Percentiles rank a stretch among this genome's conserved stretches.
phyloP scores from a whole-genome alignment of 2,797 vertebrate genomes.

The Lacerta viridis region DNA sequence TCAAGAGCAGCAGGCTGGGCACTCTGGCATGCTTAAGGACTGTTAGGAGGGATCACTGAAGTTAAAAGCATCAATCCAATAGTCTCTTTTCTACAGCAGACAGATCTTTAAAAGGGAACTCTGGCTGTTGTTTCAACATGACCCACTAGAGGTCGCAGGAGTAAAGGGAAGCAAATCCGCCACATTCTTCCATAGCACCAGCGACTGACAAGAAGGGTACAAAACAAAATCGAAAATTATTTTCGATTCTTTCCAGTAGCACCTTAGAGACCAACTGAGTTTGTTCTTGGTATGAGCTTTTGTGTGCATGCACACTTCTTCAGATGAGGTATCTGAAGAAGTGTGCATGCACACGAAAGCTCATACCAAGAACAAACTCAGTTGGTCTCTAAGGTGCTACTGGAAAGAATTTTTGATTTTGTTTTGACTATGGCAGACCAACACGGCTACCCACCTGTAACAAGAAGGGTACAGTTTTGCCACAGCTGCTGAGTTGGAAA shows the following conservation, averaged over 20 bases:
- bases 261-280: too few species aligned
- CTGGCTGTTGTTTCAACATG: not conserved
- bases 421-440: too few species aligned
- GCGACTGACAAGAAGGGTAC: not conserved
- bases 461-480: not conserved
- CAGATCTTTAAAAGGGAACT: not conserved
- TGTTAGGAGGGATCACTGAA: not conserved
- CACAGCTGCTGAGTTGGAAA: not conserved
- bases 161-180: slow-evolving; percentile 10
- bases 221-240: not conserved
- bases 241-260: too few species aligned
- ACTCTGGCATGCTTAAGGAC: not conserved
- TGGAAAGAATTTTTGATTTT: too few species aligned
- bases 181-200: not conserved
- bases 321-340: too few species aligned
- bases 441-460: not conserved
- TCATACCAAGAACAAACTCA: too few species aligned
- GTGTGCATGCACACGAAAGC: too few species aligned
- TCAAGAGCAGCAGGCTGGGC: too few species aligned
- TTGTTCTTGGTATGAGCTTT: too few species aligned
- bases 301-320: too few species aligned
- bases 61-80: not conserved
- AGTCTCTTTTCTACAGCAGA: not conserved
- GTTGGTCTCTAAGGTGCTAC: too few species aligned
- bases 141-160: slow-evolving; percentile 45